A percentile compares a stretch with the other conserved stretches of the same genome.
phyloP scores from a whole-genome alignment of 1,140 invertebrate species.

The Drosophila tropicalis region DNA sequence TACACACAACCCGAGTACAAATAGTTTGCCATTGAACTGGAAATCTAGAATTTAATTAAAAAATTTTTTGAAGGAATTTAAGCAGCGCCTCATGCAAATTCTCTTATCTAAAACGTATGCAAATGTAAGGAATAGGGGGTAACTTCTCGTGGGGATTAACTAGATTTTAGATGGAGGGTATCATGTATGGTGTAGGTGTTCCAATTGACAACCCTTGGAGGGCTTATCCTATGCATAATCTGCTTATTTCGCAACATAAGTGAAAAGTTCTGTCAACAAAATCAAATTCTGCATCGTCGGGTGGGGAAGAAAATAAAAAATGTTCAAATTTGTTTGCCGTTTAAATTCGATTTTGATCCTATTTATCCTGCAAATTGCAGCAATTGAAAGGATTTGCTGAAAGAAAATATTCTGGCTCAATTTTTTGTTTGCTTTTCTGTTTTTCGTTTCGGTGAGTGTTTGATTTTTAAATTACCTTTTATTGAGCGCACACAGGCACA shows the following conservation, averaged over 20 bases:
- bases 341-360: constrained; percentile 83
- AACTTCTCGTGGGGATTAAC: neutral
- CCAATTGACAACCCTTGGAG: constrained; percentile 51
- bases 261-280: constrained; percentile 82
- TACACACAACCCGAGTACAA: constrained; percentile 3
- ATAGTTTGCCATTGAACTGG: constrained; percentile 51
- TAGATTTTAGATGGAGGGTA: neutral
- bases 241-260: constrained; percentile 78
- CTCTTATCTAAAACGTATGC: constrained; percentile 30
- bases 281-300: constrained; percentile 63
- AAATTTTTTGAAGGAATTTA: constrained; percentile 38
- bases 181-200: constrained; percentile 29
- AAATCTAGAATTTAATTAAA: constrained; percentile 70
- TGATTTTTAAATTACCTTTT: constrained; percentile 79
- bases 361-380: constrained; percentile 82
- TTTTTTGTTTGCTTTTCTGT: neutral
- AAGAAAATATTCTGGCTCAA: neutral
- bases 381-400: constrained; percentile 80
- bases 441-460: constrained; percentile 51
- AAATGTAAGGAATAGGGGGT: constrained; percentile 11
- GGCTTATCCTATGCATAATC: constrained; percentile 61
- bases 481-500: constrained; percentile 16
- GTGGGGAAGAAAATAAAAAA: neutral
- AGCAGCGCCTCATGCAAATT: neutral
- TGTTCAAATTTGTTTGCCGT: constrained; percentile 77